These are phyloP conservation scores for Mallotus villosus DNA, from an alignment of 2,797 vertebrate species.

Conservation along the genomic window DNA sequence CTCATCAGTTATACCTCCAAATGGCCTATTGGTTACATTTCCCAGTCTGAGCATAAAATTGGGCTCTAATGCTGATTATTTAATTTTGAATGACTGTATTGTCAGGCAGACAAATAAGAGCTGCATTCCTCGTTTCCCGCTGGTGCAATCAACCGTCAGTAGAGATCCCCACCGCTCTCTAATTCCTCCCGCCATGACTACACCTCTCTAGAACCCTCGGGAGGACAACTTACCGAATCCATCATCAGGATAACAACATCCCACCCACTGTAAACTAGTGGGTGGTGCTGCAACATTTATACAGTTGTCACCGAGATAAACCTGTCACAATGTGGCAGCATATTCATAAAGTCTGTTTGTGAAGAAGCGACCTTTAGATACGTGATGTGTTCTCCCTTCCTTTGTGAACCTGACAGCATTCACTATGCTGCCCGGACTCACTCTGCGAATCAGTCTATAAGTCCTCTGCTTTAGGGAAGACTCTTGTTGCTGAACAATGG, in stretches of 20 bases:
- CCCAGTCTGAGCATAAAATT: conserved; percentile 36
- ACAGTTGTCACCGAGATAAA: conserved; percentile 27
- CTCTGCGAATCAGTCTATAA: conserved; percentile 9
- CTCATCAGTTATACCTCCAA: conserved; percentile 48
- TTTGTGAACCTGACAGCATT: conserved; percentile 40
- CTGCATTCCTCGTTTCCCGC: conserved; percentile 15
- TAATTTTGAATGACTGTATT: conserved; percentile 30
- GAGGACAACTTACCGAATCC: conserved; percentile 26
- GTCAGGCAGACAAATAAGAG: conserved; percentile 6
- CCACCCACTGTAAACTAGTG: conserved; percentile 38
- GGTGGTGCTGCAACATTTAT: neutral
- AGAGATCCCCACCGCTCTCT: conserved; percentile 4
- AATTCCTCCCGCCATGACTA: conserved; percentile 18
- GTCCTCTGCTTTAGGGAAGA: conserved; percentile 22
- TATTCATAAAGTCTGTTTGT: conserved; percentile 54
- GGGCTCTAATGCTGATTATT: conserved; percentile 1
- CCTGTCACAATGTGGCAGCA: conserved; percentile 41
- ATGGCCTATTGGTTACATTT: conserved; percentile 31
- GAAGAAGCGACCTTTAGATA: conserved; percentile 59
- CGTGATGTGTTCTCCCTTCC: conserved; percentile 30
- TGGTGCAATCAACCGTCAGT: conserved; percentile 25
- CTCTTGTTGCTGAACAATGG: conserved; percentile 27
- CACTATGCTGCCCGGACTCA: conserved; percentile 9
- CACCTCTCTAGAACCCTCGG: conserved; percentile 19
- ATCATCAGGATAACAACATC: conserved; percentile 21